Percentiles rank a stretch among this genome's conserved stretches.
Conservation (phyloP, 2,113 vertebrate species). For the Melanerpes aurifrons region DNA sequence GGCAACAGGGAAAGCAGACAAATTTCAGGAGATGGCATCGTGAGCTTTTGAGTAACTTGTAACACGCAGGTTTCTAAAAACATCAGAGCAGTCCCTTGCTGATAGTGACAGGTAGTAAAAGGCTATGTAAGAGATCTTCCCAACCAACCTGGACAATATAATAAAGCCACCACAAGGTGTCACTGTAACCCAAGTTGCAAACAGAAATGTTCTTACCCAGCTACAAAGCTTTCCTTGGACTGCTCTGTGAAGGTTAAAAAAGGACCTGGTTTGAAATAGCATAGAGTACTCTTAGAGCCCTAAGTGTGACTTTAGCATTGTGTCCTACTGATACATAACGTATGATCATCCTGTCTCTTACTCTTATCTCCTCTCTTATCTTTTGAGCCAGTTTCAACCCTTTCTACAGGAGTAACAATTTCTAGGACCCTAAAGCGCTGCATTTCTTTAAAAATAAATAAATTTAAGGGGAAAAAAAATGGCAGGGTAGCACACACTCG, state of each 20-base stretch:
- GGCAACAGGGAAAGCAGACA: neutral
- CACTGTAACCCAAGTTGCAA: conserved; percentile 50
- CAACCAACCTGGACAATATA: neutral
- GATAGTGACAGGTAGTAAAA: neutral
- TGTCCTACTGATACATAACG: neutral
- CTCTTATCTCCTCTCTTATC: neutral
- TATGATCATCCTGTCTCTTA: neutral
- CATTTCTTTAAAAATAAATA: neutral
- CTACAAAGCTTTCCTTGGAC: neutral
- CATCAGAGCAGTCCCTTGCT: neutral
- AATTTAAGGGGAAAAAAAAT: no score
- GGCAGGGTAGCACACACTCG: neutral
- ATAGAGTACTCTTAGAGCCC: neutral
- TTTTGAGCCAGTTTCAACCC: neutral
- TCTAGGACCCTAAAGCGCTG: neutral
- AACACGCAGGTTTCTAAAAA: neutral
- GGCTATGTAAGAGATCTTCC: neutral
- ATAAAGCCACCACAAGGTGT: conserved; percentile 72
- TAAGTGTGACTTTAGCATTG: neutral
- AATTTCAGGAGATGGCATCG: neutral
- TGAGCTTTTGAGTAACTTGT: neutral
- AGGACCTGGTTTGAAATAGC: neutral
- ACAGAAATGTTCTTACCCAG: neutral
- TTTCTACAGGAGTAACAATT: neutral
- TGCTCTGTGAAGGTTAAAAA: neutral